A percentile compares a stretch with the other conserved stretches of the same genome.
phyloP scores from a whole-genome alignment of 2,797 vertebrate species.

The Thalassophryne amazonica region DNA sequence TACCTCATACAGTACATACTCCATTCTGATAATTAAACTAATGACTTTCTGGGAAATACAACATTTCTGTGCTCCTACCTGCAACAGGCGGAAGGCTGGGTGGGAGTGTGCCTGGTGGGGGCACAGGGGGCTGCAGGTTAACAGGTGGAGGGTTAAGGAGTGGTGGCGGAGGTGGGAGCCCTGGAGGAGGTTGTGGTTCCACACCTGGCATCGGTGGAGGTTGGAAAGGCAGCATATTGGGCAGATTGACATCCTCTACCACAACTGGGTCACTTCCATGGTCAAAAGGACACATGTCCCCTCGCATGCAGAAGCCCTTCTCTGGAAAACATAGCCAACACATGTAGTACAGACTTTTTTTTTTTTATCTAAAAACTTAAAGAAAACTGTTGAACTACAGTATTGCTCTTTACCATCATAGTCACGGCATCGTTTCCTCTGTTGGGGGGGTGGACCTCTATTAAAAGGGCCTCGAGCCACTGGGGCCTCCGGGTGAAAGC shows the following conservation, averaged over 20 bases:
- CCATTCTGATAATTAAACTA: not conserved
- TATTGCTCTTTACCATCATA: conserved; percentile 88
- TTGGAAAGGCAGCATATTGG: conserved; percentile 93
- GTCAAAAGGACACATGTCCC: conserved; percentile 97
- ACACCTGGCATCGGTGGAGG: conserved; percentile 91
- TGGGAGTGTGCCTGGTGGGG: conserved; percentile 89
- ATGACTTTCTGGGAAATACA: not conserved
- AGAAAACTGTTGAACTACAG: no score
- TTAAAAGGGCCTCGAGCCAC: conserved; percentile 87
- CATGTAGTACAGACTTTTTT: not conserved
- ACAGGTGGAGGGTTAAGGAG: conserved; percentile 88
- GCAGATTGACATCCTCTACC: conserved; percentile 95
- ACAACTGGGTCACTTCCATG: conserved; percentile 97
- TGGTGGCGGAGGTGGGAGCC: conserved; percentile 89
- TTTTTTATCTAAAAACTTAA: no score
- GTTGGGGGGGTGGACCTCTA: conserved; percentile 84
- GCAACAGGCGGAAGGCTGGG: conserved; percentile 93
- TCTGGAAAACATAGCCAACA: conserved; percentile 74
- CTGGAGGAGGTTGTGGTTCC: conserved; percentile 88
- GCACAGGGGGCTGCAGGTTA: conserved; percentile 91
- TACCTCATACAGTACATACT: no score
- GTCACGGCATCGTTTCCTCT: conserved; percentile 94
- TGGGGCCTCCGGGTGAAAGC: conserved; percentile 88
- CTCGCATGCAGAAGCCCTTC: conserved; percentile 97
- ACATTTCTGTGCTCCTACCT: conserved; percentile 72